phyloP scores from a whole-genome alignment of 1,140 invertebrate species.

The Pseudomyrmex flavicornis region DNA sequence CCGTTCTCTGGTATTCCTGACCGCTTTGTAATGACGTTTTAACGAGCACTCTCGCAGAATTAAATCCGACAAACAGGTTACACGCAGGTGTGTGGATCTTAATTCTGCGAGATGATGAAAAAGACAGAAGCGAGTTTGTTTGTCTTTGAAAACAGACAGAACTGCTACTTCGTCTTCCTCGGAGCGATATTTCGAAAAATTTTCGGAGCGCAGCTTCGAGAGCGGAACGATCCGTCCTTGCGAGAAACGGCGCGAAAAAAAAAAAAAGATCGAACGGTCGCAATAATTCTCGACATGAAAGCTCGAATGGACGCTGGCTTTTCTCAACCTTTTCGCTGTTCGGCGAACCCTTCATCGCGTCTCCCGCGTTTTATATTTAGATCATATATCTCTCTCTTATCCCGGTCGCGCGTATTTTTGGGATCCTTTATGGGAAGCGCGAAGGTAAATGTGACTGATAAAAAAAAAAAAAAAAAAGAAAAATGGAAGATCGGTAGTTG shows the following conservation, averaged over 20 bases:
- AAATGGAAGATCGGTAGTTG: too few species aligned
- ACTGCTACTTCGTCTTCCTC: too few species aligned
- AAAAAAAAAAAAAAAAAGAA: background rate
- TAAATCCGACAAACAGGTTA: background rate
- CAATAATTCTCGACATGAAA: slow-evolving; percentile 47
- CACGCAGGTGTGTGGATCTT: background rate
- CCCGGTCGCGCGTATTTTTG: slow-evolving; percentile 14
- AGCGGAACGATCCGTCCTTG: background rate
- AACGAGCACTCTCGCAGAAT: background rate
- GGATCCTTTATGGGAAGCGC: slow-evolving; percentile 10
- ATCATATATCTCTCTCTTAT: slow-evolving; percentile 38
- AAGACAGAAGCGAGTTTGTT: too few species aligned
- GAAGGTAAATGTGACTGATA: slow-evolving; percentile 10
- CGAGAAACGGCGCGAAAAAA: background rate
- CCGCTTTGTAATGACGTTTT: slow-evolving; percentile 2
- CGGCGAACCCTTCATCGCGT: slow-evolving; percentile 45
- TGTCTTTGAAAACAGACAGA: too few species aligned
- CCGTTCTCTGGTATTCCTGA: slow-evolving; percentile 1
- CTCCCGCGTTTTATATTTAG: slow-evolving; percentile 65
- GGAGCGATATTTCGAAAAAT: slow-evolving; percentile 1
- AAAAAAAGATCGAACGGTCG: slow-evolving; percentile 9
- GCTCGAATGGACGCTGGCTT: slow-evolving; percentile 12
- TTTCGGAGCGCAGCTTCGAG: background rate
- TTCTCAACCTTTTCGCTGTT: slow-evolving; percentile 50
- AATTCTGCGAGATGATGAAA: background rate